Evolutionary conservation across 2,797 vertebrate genomes (phyloP).

Genomic region (Hafferia zeledoni): DNA sequence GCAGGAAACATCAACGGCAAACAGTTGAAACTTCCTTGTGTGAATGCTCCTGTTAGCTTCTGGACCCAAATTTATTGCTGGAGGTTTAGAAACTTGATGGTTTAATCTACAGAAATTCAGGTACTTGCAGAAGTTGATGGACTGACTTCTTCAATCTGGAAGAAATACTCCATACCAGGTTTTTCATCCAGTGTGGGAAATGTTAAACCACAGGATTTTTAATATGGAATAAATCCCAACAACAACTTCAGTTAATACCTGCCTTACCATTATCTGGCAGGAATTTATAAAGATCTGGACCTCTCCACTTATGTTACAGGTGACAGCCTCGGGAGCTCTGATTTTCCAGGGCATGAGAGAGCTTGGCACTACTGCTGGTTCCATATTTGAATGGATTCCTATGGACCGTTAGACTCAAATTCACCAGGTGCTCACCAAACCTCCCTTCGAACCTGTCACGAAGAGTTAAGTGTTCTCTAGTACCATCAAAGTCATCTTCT

Average conservation of each 20-base stretch:
- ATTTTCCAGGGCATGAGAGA: conserved; percentile 72
- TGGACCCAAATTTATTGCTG: conserved; percentile 60
- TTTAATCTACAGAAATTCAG: conserved; percentile 73
- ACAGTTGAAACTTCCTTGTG: conserved; percentile 7
- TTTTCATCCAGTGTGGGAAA: conserved; percentile 51
- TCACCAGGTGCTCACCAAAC: conserved; percentile 68
- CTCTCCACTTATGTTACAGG: conserved; percentile 73
- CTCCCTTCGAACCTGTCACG: conserved; percentile 67
- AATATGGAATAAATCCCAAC: conserved; percentile 41
- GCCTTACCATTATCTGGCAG: conserved; percentile 63
- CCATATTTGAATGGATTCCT: conserved; percentile 71
- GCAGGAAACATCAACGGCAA: conserved; percentile 9
- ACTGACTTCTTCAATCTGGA: conserved; percentile 60
- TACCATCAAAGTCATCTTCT: conserved; percentile 67
- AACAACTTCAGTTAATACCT: conserved; percentile 50
- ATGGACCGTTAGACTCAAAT: conserved; percentile 71
- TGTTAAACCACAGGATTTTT: conserved; percentile 47
- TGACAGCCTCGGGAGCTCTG: conserved; percentile 71
- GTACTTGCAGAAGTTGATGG: conserved; percentile 69
- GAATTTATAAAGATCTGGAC: conserved; percentile 71
- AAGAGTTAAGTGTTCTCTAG: conserved; percentile 72
- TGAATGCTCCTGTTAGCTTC: conserved; percentile 36
- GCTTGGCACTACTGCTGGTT: conserved; percentile 71
- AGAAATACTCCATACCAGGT: conserved; percentile 51
- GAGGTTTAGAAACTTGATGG: conserved; percentile 71